Conservation (phyloP, 1,140 invertebrate genomes). For the Cydia amplana region DNA sequence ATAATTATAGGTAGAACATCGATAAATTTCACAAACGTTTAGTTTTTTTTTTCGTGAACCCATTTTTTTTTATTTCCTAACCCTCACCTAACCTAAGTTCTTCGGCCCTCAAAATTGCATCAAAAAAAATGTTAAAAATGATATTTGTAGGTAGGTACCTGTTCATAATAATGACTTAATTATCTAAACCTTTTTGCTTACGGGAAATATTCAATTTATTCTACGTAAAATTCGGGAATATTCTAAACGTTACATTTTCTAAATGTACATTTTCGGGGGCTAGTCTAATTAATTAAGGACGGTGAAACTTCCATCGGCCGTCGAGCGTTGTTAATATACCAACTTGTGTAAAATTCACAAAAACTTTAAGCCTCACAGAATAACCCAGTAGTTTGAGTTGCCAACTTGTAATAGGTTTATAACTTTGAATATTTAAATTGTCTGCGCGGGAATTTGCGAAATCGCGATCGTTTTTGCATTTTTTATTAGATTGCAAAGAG, state of each 20-base stretch:
- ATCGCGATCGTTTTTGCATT: slow-evolving; percentile 12
- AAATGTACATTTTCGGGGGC: slow-evolving; percentile 35
- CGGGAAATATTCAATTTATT: neutral
- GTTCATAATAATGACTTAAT: too few relatives aligned
- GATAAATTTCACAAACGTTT: too few relatives aligned
- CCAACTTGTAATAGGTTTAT: slow-evolving; percentile 56
- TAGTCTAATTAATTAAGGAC: slow-evolving; percentile 58
- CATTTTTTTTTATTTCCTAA: too few relatives aligned
- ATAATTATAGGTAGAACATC: too few relatives aligned
- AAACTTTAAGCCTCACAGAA: slow-evolving; percentile 55
- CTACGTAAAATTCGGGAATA: neutral
- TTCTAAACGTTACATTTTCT: neutral
- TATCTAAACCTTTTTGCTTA: neutral
- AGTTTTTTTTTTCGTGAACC: too few relatives aligned
- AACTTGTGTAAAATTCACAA: slow-evolving; percentile 59
- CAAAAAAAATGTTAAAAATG: too few relatives aligned
- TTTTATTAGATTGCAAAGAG: slow-evolving; percentile 16
- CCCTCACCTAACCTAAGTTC: too few relatives aligned
- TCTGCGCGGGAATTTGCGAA: slow-evolving; percentile 23
- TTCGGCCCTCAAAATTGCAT: too few relatives aligned
- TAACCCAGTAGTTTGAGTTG: slow-evolving; percentile 49
- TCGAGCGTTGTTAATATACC: slow-evolving; percentile 49
- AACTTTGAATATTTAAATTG: slow-evolving; percentile 50
- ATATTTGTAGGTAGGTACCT: too few relatives aligned
- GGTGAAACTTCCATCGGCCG: slow-evolving; percentile 42